Evolutionary conservation across 2,113 vertebrate species (phyloP).

Genomic region (Oplegnathus fasciatus): DNA sequence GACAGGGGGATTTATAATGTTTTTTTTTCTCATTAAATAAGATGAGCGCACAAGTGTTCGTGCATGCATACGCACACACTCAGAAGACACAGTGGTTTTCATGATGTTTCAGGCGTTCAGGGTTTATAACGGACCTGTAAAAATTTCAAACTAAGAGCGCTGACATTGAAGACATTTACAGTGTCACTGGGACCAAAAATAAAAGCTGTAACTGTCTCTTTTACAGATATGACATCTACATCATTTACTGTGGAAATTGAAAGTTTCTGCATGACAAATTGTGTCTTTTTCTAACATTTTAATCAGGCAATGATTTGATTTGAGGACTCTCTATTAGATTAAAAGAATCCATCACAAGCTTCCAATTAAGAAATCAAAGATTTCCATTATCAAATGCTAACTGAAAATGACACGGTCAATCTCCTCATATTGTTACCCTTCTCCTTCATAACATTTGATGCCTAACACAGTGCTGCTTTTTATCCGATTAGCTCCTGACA

Average conservation of each 20-base stretch:
- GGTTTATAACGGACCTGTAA: constrained; percentile 2
- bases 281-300: background rate
- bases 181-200: background rate
- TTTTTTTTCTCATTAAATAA: constrained; percentile 25
- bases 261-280: constrained; percentile 1
- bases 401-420: constrained; percentile 1
- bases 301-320: constrained; percentile 9
- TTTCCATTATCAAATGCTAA: constrained; percentile 41
- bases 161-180: constrained; percentile 8
- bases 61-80: background rate
- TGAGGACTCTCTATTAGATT: constrained; percentile 19
- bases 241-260: constrained; percentile 5
- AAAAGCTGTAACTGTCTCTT: background rate
- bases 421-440: constrained; percentile 20
- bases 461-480: constrained; percentile 25
- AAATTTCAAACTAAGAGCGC: background rate
- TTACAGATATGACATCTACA: background rate
- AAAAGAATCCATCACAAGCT: constrained; percentile 43
- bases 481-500: constrained; percentile 58
- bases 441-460: constrained; percentile 42
- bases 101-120: background rate
- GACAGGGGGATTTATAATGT: background rate
- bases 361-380: constrained; percentile 51
- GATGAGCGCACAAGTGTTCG: background rate
- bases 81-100: background rate